Conservation (phyloP, 2,888 invertebrate genomes). For the Phengaris alcon region DNA sequence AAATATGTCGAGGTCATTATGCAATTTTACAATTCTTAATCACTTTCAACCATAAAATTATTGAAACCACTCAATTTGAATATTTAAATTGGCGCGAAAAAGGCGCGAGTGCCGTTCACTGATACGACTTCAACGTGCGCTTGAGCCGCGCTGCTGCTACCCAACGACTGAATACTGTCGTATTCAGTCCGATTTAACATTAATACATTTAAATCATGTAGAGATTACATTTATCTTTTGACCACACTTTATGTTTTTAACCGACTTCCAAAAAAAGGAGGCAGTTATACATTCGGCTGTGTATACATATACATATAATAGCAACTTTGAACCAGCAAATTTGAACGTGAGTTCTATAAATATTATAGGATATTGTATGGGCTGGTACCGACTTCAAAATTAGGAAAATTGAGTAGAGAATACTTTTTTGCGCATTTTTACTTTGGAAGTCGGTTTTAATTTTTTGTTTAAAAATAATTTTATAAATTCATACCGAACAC, state of each 20-base stretch:
- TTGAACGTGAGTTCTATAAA: too few species aligned
- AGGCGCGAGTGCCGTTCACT: slow-evolving; percentile 31
- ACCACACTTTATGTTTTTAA: not conserved
- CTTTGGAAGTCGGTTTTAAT: too few species aligned
- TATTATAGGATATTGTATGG: too few species aligned
- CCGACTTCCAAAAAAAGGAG: too few species aligned
- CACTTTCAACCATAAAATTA: not conserved
- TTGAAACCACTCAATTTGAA: not conserved
- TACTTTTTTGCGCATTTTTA: too few species aligned
- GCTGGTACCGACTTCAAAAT: too few species aligned
- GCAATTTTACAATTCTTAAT: not conserved
- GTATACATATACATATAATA: too few species aligned
- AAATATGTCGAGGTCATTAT: slow-evolving; percentile 45
- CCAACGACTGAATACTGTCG: slow-evolving; percentile 39
- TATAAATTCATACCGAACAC: not conserved
- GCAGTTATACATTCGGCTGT: too few species aligned
- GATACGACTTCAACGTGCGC: slow-evolving; percentile 37
- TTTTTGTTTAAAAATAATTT: too few species aligned
- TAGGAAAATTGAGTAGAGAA: too few species aligned
- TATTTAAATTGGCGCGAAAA: slow-evolving; percentile 28
- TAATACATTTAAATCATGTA: slow-evolving; percentile 34
- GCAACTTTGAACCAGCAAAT: too few species aligned
- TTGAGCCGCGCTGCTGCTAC: slow-evolving; percentile 37
- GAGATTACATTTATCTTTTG: slow-evolving; percentile 32
- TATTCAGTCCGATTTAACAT: slow-evolving; percentile 38